phyloP scores from a whole-genome alignment of 2,888 invertebrate species.

The Penaeus monodon region DNA sequence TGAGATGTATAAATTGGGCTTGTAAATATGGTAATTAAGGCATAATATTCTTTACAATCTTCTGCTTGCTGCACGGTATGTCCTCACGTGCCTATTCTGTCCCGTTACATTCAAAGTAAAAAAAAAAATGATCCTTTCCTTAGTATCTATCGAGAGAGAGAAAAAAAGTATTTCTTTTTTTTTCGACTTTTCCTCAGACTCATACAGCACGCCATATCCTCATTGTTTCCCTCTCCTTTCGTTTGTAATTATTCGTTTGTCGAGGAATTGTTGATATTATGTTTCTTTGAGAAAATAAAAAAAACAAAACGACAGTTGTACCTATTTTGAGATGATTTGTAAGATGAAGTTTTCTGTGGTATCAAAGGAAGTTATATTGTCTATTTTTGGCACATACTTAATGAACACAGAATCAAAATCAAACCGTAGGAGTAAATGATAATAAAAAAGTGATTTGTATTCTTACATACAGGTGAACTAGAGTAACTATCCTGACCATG shows the following conservation, averaged over 20 bases:
- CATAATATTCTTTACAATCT: too few relatives aligned
- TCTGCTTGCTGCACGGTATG: too few relatives aligned
- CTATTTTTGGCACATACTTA: too few relatives aligned
- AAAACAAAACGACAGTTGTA: constrained; percentile 1
- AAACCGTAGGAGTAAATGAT: constrained; percentile 29
- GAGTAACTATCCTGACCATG: constrained; percentile 25
- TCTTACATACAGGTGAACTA: constrained; percentile 17
- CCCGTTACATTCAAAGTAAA: background rate
- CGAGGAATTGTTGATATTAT: constrained; percentile 22
- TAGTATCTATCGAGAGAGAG: background rate
- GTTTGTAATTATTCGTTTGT: background rate
- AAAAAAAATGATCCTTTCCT: background rate
- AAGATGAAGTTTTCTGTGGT: background rate
- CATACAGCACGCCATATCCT: too few relatives aligned
- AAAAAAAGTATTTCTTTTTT: background rate
- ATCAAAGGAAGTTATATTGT: background rate
- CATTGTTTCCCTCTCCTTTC: background rate
- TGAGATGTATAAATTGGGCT: constrained; percentile 24
- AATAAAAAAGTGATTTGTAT: constrained; percentile 20
- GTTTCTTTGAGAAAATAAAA: background rate
- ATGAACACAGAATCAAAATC: constrained; percentile 41
- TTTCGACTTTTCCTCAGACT: background rate
- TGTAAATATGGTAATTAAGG: background rate
- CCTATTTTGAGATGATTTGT: constrained; percentile 29
- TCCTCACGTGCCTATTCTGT: background rate